Conservation (phyloP, 2,888 invertebrate genomes). For the Subacronicta megacephala region DNA sequence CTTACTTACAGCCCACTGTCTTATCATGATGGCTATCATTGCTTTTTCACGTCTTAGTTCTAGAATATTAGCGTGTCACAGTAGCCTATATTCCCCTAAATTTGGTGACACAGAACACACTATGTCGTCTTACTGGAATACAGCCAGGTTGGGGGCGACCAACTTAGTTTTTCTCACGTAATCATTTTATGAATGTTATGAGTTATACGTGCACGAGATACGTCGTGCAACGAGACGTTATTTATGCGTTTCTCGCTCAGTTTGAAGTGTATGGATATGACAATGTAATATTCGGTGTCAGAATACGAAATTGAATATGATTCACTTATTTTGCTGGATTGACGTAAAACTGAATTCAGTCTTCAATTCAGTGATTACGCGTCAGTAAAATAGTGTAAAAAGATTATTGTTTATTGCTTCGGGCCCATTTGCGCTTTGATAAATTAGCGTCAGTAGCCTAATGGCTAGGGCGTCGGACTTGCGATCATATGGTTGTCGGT, state of each 20-base stretch:
- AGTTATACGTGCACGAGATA: slow-evolving; percentile 73
- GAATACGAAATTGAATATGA: slow-evolving; percentile 1
- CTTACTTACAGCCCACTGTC: too few relatives aligned
- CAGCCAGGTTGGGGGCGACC: slow-evolving; percentile 7
- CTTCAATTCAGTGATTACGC: neutral
- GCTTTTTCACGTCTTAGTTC: too few relatives aligned
- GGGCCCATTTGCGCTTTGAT: too few relatives aligned
- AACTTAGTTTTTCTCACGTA: slow-evolving; percentile 73
- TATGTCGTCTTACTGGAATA: slow-evolving; percentile 24
- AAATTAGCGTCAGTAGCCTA: too few relatives aligned
- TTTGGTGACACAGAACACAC: slow-evolving; percentile 4
- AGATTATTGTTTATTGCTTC: too few relatives aligned
- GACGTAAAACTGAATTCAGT: too few relatives aligned
- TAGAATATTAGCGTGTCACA: slow-evolving; percentile 2
- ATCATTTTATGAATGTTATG: slow-evolving; percentile 80
- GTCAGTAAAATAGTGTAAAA: neutral
- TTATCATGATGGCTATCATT: too few relatives aligned
- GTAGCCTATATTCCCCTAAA: slow-evolving; percentile 4
- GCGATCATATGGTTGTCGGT: too few relatives aligned
- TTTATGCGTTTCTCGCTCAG: slow-evolving; percentile 63
- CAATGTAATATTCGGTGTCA: slow-evolving; percentile 1
- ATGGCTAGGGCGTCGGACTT: too few relatives aligned
- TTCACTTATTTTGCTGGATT: neutral
- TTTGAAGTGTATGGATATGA: slow-evolving; percentile 46
- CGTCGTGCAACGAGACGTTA: slow-evolving; percentile 66